Evolutionary conservation across 1,140 invertebrate species (phyloP), one percentile per base, ranked within the genome.

Genomic region (Armadillidium nasatum): DNA sequence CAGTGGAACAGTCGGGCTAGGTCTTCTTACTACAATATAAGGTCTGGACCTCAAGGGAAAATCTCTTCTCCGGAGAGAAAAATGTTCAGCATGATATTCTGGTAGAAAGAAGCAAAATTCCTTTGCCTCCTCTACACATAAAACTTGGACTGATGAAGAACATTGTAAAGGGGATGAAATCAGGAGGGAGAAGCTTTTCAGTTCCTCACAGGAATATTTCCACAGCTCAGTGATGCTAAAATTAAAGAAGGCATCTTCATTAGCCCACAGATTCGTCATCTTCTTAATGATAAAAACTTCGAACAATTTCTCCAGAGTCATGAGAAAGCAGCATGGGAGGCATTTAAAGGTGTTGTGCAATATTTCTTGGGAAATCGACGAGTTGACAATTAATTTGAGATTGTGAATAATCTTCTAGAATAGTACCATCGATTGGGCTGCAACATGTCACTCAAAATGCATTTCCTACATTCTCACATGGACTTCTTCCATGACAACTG

Each of bases 101-200:
- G 33, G 33, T 33, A 33, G 1, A 33, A 33, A 33, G 33, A 33
- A 33, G 33, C 1, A 71, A 71, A 43, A 33, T 71, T 33, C 19
- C 33, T 22, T 68, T 60, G 72, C 82, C 83, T 78, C 82, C 82
- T 75, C 71, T 84, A 11, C 82, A 85, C 73, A 85, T 86, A 19
- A 85, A 81, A 50, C 74, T 84, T 33, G 82, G 81, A 33, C 72
- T 84, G 22, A 84, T 84, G 79, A 85, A 86, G 82, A 83, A 85
- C 21, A 85, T 84, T 82, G 82, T 85, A 11, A 86, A 85, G 81
- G 82, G 82, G 7, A 72, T 83, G n/a, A 74, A n/a, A 81, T 45
- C 83, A 83, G 81, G 80, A 85, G 67, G 80, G 77, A 73, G 7
- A 72, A 71, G 81, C 75, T 44, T 85, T 85, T 80, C 44, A 80